These are phyloP conservation scores for Echinometra lucunter DNA, from an alignment of 53 echinoderm and acorn worm genomes.

Conservation along the genomic window DNA sequence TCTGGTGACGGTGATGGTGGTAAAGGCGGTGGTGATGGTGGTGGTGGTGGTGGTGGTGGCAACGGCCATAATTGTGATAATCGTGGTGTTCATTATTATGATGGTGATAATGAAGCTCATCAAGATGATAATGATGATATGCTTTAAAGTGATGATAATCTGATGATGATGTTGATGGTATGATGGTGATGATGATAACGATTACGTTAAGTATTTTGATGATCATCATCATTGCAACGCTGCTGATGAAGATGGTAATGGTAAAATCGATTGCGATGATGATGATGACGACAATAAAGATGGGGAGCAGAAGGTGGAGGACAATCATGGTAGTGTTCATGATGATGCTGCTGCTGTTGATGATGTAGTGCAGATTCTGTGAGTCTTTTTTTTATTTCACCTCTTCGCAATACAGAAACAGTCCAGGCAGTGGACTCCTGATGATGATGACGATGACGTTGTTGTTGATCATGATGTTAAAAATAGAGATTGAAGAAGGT, in stretches of 20 bases:
- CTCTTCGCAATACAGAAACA: no score
- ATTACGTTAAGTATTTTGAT: background rate
- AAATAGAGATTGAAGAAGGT: no score
- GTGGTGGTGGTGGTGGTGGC: background rate
- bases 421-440: background rate
- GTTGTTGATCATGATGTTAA: no score
- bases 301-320: background rate
- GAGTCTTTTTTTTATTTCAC: no score
- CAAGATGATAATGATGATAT: background rate
- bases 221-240: background rate
- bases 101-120: background rate
- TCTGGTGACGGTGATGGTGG: background rate
- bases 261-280: background rate
- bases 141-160: no score
- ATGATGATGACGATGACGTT: background rate
- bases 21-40: background rate
- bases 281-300: background rate
- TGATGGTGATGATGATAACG: slow-evolving; percentile 1
- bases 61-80: background rate
- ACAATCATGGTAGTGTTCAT: background rate
- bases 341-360: no score
- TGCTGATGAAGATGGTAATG: background rate
- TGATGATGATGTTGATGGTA: background rate
- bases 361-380: no score
- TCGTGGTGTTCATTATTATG: background rate